phyloP scores from a whole-genome alignment of 1,140 invertebrate genomes.

The Aphaenogaster ashmeadi region DNA sequence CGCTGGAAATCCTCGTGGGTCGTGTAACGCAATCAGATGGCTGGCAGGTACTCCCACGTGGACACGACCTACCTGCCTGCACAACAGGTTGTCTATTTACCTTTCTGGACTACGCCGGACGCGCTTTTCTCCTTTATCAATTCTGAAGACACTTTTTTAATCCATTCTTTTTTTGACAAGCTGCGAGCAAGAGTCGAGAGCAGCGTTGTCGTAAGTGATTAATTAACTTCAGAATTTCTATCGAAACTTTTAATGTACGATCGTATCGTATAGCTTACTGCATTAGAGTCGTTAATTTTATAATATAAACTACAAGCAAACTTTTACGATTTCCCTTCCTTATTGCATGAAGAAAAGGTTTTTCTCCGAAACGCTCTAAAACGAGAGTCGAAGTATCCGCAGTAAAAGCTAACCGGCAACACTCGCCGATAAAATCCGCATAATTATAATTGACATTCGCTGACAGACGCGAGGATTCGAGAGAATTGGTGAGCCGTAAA shows the following conservation, averaged over 20 bases:
- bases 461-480: slow-evolving; percentile 20
- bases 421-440: neutral
- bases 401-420: slow-evolving; percentile 6
- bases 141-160: neutral
- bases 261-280: neutral
- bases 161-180: neutral
- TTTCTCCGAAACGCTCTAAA: neutral
- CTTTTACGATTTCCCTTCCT: neutral
- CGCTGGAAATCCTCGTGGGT: slow-evolving; percentile 64
- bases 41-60: slow-evolving; percentile 65
- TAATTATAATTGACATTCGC: slow-evolving; percentile 48
- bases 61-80: slow-evolving; percentile 54
- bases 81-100: slow-evolving; percentile 63
- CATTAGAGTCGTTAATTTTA: neutral
- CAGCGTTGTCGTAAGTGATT: neutral
- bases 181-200: neutral
- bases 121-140: neutral
- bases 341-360: neutral
- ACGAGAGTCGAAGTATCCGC: neutral
- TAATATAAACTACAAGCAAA: neutral
- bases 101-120: neutral
- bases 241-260: neutral
- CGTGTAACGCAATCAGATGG: slow-evolving; percentile 70
- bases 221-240: neutral
- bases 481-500: slow-evolving; percentile 22